Percentiles rank a stretch among this genome's conserved stretches.
These are phyloP conservation scores for Melanchra persicariae DNA, from an alignment of 2,888 invertebrate genomes.

Conservation along the genomic window DNA sequence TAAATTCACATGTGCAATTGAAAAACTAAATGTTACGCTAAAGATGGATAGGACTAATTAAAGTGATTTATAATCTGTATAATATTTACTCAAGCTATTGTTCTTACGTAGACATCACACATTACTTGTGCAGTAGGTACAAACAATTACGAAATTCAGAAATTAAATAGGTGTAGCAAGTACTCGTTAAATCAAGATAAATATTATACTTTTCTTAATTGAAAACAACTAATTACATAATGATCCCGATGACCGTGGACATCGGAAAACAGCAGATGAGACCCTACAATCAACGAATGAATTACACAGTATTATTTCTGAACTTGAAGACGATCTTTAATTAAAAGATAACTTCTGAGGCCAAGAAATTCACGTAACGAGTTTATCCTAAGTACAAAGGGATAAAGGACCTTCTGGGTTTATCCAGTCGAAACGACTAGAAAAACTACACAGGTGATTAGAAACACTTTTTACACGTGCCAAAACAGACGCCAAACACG, in stretches of 20 bases:
- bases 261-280: constrained; percentile 15
- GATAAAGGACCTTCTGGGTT: constrained; percentile 27
- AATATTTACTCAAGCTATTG: constrained; percentile 48
- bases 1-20: constrained; percentile 26
- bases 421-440: neutral
- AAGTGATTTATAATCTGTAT: constrained; percentile 43
- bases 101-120: constrained; percentile 22
- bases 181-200: constrained; percentile 1
- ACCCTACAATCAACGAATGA: constrained; percentile 23
- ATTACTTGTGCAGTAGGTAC: constrained; percentile 1
- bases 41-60: constrained; percentile 9
- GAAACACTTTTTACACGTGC: constrained; percentile 59
- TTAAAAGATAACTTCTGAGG: constrained; percentile 35
- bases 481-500: constrained; percentile 45
- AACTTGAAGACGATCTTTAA: constrained; percentile 20
- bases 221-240: constrained; percentile 35
- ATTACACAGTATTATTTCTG: constrained; percentile 39
- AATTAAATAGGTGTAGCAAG: neutral
- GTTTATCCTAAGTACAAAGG: constrained; percentile 13
- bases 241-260: constrained; percentile 25
- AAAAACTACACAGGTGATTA: constrained; percentile 30
- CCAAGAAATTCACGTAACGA: constrained; percentile 14
- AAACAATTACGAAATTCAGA: constrained; percentile 12
- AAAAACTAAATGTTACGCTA: constrained; percentile 22
- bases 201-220: constrained; percentile 15